phyloP scores from a whole-genome alignment of 2,888 invertebrate genomes.

The Caenorhabditis afra region DNA sequence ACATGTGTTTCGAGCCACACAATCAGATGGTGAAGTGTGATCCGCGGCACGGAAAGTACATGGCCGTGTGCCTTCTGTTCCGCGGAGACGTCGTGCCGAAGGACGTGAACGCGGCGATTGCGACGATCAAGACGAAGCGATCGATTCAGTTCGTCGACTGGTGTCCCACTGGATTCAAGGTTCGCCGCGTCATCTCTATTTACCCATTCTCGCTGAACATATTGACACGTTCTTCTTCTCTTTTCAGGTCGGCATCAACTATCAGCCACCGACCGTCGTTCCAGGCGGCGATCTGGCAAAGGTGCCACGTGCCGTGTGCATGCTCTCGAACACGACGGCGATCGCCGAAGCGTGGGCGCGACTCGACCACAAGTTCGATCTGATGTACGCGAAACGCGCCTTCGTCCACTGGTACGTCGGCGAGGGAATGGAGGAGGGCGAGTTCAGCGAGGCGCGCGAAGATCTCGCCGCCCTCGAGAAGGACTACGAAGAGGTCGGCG shows the following conservation, averaged over 20 bases:
- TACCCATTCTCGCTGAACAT: no score
- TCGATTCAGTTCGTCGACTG: conserved; percentile 79
- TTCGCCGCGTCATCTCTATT: not conserved
- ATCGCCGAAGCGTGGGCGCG: conserved; percentile 89
- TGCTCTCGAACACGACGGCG: conserved; percentile 84
- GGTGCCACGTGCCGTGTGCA: conserved; percentile 86
- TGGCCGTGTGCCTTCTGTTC: conserved; percentile 82
- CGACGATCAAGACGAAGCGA: conserved; percentile 79
- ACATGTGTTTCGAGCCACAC: conserved; percentile 90
- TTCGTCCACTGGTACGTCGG: conserved; percentile 82
- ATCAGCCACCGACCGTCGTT: conserved; percentile 86
- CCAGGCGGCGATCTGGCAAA: conserved; percentile 90
- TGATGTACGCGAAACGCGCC: conserved; percentile 84
- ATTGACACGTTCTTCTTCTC: no score
- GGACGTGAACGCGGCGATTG: conserved; percentile 79
- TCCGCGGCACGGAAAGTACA: conserved; percentile 82
- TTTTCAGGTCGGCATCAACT: conserved; percentile 82
- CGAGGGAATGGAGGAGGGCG: conserved; percentile 80
- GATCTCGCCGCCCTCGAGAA: conserved; percentile 75
- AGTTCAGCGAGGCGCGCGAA: conserved; percentile 78
- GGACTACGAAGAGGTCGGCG: conserved; percentile 78
- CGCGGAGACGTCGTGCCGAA: conserved; percentile 79
- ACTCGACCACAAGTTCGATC: conserved; percentile 86
- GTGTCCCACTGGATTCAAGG: conserved; percentile 80
- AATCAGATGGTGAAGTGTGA: conserved; percentile 85